These are phyloP conservation scores for Ophioninae sp. DNA, from an alignment of 2,888 invertebrate species.

Conservation along the genomic window DNA sequence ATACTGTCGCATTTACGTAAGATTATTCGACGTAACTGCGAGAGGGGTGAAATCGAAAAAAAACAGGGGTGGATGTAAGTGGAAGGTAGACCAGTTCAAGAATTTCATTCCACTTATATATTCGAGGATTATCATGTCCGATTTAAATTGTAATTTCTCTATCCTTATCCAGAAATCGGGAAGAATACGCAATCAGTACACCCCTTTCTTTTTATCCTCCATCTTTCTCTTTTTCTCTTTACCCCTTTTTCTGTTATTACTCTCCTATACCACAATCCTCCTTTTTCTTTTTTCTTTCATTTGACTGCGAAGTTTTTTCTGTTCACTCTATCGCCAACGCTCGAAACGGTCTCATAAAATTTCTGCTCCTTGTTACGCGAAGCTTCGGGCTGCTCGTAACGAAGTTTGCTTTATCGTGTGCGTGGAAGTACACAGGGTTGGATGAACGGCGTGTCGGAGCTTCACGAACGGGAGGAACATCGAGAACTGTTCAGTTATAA, in stretches of 20 bases:
- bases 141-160: constrained; percentile 74
- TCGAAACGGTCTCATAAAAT: constrained; percentile 61
- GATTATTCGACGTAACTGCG: constrained; percentile 43
- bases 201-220: constrained; percentile 47
- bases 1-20: constrained; percentile 58
- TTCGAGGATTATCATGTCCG: constrained; percentile 69
- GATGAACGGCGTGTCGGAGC: constrained; percentile 58
- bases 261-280: constrained; percentile 12
- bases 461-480: constrained; percentile 18
- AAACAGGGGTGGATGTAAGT: constrained; percentile 31
- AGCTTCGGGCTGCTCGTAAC: constrained; percentile 62
- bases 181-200: constrained; percentile 66
- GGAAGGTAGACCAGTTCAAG: constrained; percentile 40
- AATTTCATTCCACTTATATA: constrained; percentile 55
- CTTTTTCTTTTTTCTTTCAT: constrained; percentile 22
- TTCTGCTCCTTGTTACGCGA: constrained; percentile 63
- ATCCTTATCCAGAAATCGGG: constrained; percentile 69
- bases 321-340: constrained; percentile 18
- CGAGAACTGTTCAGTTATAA: constrained; percentile 10
- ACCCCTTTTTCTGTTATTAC: neutral
- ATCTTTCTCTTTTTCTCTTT: constrained; percentile 14
- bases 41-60: constrained; percentile 5
- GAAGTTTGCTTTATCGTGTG: constrained; percentile 64
- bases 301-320: constrained; percentile 25
- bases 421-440: constrained; percentile 40